phyloP scores from a whole-genome alignment of 2,888 invertebrate species.

The Ctena decussata region DNA sequence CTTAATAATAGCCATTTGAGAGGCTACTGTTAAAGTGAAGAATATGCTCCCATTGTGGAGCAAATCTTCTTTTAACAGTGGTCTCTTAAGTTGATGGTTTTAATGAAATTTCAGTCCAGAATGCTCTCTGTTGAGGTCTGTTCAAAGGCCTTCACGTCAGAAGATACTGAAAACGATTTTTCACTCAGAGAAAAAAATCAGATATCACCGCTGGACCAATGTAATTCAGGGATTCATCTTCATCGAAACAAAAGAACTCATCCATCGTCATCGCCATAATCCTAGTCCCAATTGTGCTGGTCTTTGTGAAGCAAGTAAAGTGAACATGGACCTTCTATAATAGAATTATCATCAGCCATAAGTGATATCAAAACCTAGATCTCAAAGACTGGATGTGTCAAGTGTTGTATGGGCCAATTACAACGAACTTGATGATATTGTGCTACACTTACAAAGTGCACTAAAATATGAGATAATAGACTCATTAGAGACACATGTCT shows the following conservation, averaged over 20 bases:
- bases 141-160: no score
- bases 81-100: no score
- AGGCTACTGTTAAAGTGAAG: no score
- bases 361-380: background rate
- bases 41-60: no score
- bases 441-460: constrained; percentile 14
- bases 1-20: no score
- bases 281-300: background rate
- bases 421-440: constrained; percentile 11
- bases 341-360: background rate
- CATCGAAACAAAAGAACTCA: background rate
- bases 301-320: background rate
- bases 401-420: background rate
- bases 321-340: background rate
- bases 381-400: background rate
- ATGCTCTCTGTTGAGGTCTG: no score
- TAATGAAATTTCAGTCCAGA: no score
- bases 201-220: constrained; percentile 5
- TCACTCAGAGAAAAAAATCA: no score
- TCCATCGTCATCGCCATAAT: background rate
- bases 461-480: constrained; percentile 27
- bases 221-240: background rate
- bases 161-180: no score
- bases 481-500: constrained; percentile 23
- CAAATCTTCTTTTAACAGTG: no score